Evolutionary conservation across 2,797 vertebrate genomes (phyloP), one percentile per base, ranked within the genome.

Genomic region (Muscicapa comitata): DNA sequence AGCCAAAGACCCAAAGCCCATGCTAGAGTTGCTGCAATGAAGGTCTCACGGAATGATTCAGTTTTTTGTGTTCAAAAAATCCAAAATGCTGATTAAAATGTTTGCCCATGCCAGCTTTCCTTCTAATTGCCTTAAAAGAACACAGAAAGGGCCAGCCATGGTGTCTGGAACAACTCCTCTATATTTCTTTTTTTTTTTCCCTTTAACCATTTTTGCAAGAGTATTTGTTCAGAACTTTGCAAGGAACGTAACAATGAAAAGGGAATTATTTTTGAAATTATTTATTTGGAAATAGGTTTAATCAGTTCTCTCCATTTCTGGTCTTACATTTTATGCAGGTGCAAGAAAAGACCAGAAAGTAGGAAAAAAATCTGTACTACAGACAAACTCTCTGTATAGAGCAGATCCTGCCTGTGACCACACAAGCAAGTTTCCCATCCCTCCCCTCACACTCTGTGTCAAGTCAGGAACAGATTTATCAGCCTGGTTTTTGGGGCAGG

Each of bases 11-110:
- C 51, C 26, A 62, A 48, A 83, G 33, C 14, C 61, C 84, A 78
- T 71, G 65, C 16, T 50, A 58, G 71, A 88, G 35, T 1, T 50
- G 50, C 61, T 79, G 54, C 88, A 91, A 53, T 43, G 45, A 74
- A 83, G 38, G 31, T 74, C 62, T 88, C 13, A 2, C 13, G 28
- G 51, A 88, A 83, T 82, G 50, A 88, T 85, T 84, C 80, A 4
- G 48, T 93, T 68, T 72, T 12, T n/a, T 86, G 78, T 11, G 17
- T 66, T 95, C 72, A 86, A 62, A 62, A 73, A 45, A 62, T 45
- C 37, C 66, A 66, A 95, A 93, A 48, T 88, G 63, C 53, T 70
- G 76, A 93, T 88, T 90, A 85, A 90, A 87, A 83, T 15, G 13
- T 33, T 78, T 93, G 35, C 28, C 19, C 37, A 40, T 45, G 66